Conservation (phyloP, 2,797 vertebrate genomes). For the Mus caroli region DNA sequence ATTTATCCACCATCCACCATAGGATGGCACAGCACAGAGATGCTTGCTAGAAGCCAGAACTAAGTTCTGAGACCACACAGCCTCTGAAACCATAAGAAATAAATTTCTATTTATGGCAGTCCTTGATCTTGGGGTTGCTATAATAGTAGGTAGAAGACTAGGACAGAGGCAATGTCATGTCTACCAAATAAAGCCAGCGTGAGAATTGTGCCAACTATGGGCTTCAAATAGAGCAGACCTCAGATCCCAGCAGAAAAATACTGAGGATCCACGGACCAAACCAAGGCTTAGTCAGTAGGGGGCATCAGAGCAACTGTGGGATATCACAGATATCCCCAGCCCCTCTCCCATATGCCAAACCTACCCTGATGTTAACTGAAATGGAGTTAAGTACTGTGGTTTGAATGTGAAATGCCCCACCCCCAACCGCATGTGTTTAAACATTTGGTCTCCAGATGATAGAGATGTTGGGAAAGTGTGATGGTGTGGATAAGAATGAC, state of each 20-base stretch:
- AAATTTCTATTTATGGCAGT: not conserved
- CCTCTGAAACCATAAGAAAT: not conserved
- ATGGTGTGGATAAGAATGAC: not conserved
- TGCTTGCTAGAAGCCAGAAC: too few species aligned
- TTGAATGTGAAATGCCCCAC: not conserved
- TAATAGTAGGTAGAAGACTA: not conserved
- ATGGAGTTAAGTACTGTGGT: not conserved
- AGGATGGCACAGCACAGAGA: not conserved
- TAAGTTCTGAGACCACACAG: not conserved
- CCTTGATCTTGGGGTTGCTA: not conserved
- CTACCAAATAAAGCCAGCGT: not conserved
- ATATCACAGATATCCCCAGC: accelerated
- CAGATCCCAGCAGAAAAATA: accelerated
- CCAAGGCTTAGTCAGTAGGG: accelerated
- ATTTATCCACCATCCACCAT: not conserved
- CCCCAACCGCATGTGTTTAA: not conserved
- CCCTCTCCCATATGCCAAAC: too few species aligned
- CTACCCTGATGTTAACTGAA: not conserved
- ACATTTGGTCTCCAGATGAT: not conserved
- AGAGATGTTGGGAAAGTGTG: not conserved
- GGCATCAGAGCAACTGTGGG: not conserved
- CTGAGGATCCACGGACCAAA: not conserved
- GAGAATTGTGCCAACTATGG: accelerated
- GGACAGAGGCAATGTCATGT: accelerated
- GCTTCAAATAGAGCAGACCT: not conserved